Evolutionary conservation across 2,113 vertebrate species (phyloP).

Genomic region (Cynopterus brachyotis): DNA sequence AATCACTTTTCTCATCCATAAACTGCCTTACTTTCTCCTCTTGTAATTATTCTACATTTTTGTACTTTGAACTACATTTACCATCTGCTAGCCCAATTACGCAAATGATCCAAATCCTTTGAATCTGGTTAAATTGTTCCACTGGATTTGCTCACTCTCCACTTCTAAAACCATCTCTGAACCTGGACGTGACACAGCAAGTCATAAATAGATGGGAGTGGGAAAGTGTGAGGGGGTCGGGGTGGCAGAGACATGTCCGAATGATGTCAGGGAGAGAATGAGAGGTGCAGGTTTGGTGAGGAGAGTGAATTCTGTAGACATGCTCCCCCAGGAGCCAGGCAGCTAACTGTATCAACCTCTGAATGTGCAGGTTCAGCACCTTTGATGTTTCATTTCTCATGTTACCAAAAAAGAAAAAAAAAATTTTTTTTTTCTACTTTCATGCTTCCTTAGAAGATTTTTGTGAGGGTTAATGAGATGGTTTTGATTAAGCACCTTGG

Average conservation of each 20-base stretch:
- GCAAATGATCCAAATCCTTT: slow-evolving; percentile 77
- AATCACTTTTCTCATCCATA: slow-evolving; percentile 49
- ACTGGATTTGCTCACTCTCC: slow-evolving; percentile 55
- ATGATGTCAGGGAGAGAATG: neutral
- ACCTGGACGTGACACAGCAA: slow-evolving; percentile 60
- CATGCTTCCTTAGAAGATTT: slow-evolving; percentile 47
- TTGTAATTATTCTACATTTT: slow-evolving; percentile 78
- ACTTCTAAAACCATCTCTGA: slow-evolving; percentile 69
- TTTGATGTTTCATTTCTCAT: slow-evolving; percentile 61
- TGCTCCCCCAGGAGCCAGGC: neutral
- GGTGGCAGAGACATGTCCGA: neutral
- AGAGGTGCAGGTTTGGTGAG: neutral
- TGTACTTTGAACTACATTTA: slow-evolving; percentile 78
- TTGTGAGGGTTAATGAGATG: slow-evolving; percentile 58
- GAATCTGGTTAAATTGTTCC: slow-evolving; percentile 74
- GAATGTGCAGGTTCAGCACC: slow-evolving; percentile 49
- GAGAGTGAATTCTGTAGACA: neutral
- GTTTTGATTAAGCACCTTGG: slow-evolving; percentile 60
- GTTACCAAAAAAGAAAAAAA: neutral
- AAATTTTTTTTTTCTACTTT: neutral
- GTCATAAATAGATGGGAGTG: slow-evolving; percentile 49
- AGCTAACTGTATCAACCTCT: neutral
- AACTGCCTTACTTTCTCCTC: slow-evolving; percentile 61
- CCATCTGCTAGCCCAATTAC: slow-evolving; percentile 80
- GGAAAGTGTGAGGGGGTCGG: neutral